These are phyloP conservation scores for Ischnura elegans DNA, from an alignment of 2,888 invertebrate species.

Conservation along the genomic window DNA sequence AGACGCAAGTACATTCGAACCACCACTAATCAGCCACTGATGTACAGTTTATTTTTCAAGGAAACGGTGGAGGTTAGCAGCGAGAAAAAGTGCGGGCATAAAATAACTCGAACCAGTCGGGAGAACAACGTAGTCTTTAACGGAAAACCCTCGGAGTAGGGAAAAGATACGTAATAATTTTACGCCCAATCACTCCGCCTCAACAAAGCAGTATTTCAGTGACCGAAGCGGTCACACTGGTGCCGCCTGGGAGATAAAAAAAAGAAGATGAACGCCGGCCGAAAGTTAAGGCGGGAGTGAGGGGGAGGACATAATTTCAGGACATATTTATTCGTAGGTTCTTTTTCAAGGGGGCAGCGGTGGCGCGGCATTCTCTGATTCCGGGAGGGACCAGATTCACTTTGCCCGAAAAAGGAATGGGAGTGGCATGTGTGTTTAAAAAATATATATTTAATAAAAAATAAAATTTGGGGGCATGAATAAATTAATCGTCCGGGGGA, in stretches of 20 bases:
- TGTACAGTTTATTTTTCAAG: neutral
- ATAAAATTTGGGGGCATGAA: neutral
- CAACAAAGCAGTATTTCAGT: neutral
- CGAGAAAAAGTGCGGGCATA: neutral
- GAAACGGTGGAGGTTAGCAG: neutral
- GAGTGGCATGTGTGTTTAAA: constrained; percentile 34
- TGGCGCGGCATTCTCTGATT: constrained; percentile 45
- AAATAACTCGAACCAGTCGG: neutral
- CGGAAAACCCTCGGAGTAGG: neutral
- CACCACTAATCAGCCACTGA: too few species aligned
- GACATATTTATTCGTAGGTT: constrained; percentile 54
- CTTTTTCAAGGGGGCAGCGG: constrained; percentile 32
- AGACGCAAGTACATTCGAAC: too few species aligned
- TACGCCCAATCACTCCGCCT: constrained; percentile 5
- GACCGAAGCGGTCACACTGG: neutral
- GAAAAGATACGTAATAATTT: neutral
- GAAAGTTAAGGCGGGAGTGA: neutral
- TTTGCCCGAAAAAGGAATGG: constrained; percentile 32
- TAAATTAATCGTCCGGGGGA: neutral
- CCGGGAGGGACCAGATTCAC: neutral
- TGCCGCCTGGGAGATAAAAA: neutral
- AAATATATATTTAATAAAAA: neutral
- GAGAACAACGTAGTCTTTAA: neutral
- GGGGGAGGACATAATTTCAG: constrained; percentile 15
- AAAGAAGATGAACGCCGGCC: neutral